These are phyloP conservation scores for Callaeas wilsoni DNA, from an alignment of 2,113 vertebrate genomes.

Conservation along the genomic window DNA sequence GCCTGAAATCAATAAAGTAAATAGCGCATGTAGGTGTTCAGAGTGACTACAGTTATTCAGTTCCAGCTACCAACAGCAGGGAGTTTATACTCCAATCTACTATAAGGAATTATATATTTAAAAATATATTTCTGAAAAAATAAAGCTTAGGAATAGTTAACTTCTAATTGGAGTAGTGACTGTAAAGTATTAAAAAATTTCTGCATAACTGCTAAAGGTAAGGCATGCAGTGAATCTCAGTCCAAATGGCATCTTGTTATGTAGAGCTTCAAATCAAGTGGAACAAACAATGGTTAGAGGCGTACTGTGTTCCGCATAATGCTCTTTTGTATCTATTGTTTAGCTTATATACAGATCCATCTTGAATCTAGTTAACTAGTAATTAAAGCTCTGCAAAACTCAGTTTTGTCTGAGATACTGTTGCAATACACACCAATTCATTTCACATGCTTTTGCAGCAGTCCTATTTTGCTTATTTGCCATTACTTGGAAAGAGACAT, in stretches of 20 bases:
- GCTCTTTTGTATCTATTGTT: conserved; percentile 49
- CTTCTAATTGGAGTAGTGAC: neutral
- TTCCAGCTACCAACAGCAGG: neutral
- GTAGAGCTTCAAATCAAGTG: conserved; percentile 37
- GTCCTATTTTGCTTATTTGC: neutral
- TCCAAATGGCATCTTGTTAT: conserved; percentile 11
- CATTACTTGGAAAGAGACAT: neutral
- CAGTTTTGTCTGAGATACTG: neutral
- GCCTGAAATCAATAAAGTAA: neutral
- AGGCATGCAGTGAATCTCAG: conserved; percentile 22
- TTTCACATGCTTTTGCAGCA: neutral
- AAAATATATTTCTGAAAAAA: neutral
- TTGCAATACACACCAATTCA: neutral
- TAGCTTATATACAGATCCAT: conserved; percentile 32
- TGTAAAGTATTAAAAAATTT: neutral
- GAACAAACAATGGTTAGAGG: conserved; percentile 57
- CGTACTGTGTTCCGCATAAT: conserved; percentile 35
- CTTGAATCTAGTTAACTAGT: conserved; percentile 39
- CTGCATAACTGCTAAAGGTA: conserved; percentile 12
- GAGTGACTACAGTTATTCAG: neutral
- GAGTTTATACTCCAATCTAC: neutral
- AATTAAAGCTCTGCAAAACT: conserved; percentile 39
- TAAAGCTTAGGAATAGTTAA: neutral
- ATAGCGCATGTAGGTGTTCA: neutral
- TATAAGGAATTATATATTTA: neutral